Percentiles rank a stretch among this genome's conserved stretches.
phyloP scores from a whole-genome alignment of 2,797 vertebrate genomes.

The Kryptopterus vitreolus region DNA sequence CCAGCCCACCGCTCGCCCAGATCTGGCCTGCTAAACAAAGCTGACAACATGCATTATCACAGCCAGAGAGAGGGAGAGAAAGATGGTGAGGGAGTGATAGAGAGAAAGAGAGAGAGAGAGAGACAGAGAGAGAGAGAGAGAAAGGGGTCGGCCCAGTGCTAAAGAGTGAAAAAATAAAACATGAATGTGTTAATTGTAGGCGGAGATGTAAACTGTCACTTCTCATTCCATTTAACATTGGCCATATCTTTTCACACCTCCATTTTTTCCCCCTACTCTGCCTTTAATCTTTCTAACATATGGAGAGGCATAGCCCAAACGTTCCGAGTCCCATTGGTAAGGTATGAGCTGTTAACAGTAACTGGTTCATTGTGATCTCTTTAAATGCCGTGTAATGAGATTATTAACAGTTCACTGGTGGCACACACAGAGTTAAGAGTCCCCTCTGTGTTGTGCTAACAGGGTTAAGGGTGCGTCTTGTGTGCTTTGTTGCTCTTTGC shows the following conservation, averaged over 20 bases:
- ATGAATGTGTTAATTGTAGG: conserved; percentile 99
- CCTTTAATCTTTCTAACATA: conserved; percentile 44
- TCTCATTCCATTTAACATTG: conserved; percentile 97
- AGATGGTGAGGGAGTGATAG: conserved; percentile 10
- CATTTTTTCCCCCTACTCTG: conserved; percentile 58
- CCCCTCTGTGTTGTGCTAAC: conserved; percentile 46
- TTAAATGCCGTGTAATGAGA: conserved; percentile 51
- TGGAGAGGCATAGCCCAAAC: conserved; percentile 35
- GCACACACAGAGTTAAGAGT: conserved; percentile 46
- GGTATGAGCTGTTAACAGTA: conserved; percentile 35
- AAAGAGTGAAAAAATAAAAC: conserved; percentile 76
- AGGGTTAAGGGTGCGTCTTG: conserved; percentile 37
- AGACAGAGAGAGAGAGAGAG: conserved; percentile 1
- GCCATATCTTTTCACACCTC: conserved; percentile 81
- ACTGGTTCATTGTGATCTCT: conserved; percentile 37
- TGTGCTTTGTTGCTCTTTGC: conserved; percentile 33
- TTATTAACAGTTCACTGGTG: conserved; percentile 53
- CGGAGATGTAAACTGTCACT: conserved; percentile 99
- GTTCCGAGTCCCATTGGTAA: conserved; percentile 31
- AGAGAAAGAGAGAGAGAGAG: background rate
- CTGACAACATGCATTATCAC: conserved; percentile 99
- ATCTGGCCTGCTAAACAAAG: conserved; percentile 99
- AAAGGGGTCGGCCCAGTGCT: conserved; percentile 27
- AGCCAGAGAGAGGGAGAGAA: conserved; percentile 79
- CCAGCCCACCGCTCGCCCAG: conserved; percentile 99